Evolutionary conservation across 2,888 invertebrate species (phyloP), one percentile per base, ranked within the genome.

Genomic region (Pharmacophagus antenor): DNA sequence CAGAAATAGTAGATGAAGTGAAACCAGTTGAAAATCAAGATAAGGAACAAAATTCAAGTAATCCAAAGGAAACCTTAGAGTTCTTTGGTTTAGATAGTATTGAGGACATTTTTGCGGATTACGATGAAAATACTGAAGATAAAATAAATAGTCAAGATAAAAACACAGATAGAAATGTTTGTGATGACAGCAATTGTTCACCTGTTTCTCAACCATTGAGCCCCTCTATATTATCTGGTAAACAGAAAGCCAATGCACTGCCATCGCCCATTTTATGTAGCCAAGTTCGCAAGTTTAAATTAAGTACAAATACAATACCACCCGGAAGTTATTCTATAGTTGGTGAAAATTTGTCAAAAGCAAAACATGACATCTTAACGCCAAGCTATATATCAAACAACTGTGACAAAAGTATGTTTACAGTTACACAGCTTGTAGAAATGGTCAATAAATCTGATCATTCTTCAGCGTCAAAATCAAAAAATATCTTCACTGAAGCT

Each of bases 11-110:
- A 72, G 76, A 68, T 69, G 63, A 61, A 63, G 12, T 65, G 7
- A 46, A 62, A 41, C 66, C 67, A 53, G 63, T 68, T 49, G 46
- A 61, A 56, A 17, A 23, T 54, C 54, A 62, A 18, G 12, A 27
- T n/a, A 48, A 67, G 54, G 64, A 65, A n/a, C 71, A 70, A 56
- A 65, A 67, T 44, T 41, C 47, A 3, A 70, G 67, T 37, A 66
- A 70, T 59, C 69, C 74, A 1, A 73, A 76, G 61, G 70, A 80
- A 64, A 72, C 77, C 1, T 69, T 89, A 61, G 78, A 76, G 56
- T 82, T 84, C 70, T 84, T 92, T 37, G 89, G 91, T 56, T 73
- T 91, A 46, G 81, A 86, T 52, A 86, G 84, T 63, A 85, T 92
- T 61, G 83, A 91, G 42, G 91, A 92, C 61, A 87, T 90, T 48